Base-by-base conservation (phyloP, 92 coral and sea anemone genomes). In the Umimayanthus kanabou region DNA sequence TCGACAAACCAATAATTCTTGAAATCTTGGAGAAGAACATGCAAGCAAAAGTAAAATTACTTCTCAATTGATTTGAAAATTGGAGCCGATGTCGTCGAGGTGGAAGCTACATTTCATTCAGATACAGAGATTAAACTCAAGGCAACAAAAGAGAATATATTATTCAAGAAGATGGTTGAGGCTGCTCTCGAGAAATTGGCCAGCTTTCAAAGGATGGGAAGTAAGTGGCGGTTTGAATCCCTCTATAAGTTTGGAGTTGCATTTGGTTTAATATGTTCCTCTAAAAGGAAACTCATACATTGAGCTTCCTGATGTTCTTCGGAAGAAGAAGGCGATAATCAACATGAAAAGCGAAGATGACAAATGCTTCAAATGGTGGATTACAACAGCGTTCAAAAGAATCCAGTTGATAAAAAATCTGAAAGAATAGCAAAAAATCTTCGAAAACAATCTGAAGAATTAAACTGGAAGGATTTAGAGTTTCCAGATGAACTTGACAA, bases 261-360 rank as follows among this genome's bases (percentile, higher is more conserved):
- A 84, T 53, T 77, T 84, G 0, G 85, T 66, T 1, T 61, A 87
- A 30, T 77, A 69, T 61, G 1, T 82, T 4, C 94, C 92, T 2
- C 22, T 90, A 4, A 40, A 76, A 15, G 91, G 84, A 0, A 73
- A 64, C 14, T 67, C 87, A 1, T 87, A 50, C 11, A 89, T 77
- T 5, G 47, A 55, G 13, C 77, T 89, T 4, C 90, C 92, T 29
- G 16, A 88, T 42, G 25, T 16, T 5, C 73, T 92, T 23, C 25
- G 9, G 4, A 6, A 26, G 2, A 92, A 92, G 76, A 87, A 87
- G 58, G 92, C 92, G 1, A 39, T 92, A 13, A 89, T 89, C 23
- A 89, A 92, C 81, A 49, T 77, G 47, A 80, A 89, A 85, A 92
- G 89, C 42, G 73, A 89, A 5, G 94, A 92, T 53, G 73, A 92